A percentile compares a stretch with the other conserved stretches of the same genome.
These are phyloP conservation scores for Dicrurus megarhynchus DNA, from an alignment of 2,113 vertebrate genomes.

Conservation along the genomic window DNA sequence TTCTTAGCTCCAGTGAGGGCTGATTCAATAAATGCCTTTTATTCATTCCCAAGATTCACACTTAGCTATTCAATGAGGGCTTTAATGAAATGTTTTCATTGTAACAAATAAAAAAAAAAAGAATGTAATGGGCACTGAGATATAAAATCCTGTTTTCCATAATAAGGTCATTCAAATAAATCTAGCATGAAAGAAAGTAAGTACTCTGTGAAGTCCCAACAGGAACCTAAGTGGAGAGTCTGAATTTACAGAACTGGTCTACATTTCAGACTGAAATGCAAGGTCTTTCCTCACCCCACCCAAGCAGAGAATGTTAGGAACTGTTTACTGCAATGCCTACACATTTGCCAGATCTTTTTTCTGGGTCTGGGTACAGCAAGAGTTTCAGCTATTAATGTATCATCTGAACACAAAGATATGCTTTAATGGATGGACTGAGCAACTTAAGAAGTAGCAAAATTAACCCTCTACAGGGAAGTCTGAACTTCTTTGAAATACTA, in stretches of 20 bases:
- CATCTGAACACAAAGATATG: not conserved
- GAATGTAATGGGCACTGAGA: constrained; percentile 37
- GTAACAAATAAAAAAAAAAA: constrained; percentile 25
- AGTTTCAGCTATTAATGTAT: not conserved
- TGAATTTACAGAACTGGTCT: constrained; percentile 24
- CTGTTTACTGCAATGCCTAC: not conserved
- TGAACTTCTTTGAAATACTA: not conserved
- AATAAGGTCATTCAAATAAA: constrained; percentile 64
- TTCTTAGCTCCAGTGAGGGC: not conserved
- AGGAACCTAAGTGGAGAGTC: constrained; percentile 22
- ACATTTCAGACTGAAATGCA: not conserved
- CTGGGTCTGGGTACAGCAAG: not conserved
- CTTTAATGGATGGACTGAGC: not conserved
- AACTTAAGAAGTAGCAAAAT: not conserved
- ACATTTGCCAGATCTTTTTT: not conserved
- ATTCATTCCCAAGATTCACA: constrained; percentile 42
- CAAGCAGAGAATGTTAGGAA: not conserved
- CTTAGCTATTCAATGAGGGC: constrained; percentile 10
- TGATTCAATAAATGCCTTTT: constrained; percentile 10
- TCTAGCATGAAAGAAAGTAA: constrained; percentile 59
- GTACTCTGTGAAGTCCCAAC: constrained; percentile 42
- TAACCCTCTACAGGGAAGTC: not conserved
- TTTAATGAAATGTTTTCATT: constrained; percentile 50
- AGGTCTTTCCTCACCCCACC: not conserved
- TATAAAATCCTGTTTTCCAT: constrained; percentile 54